Evolutionary conservation across 2,888 invertebrate species (phyloP), one percentile per base, ranked within the genome.

Genomic region (Pseudanteris insignis): DNA sequence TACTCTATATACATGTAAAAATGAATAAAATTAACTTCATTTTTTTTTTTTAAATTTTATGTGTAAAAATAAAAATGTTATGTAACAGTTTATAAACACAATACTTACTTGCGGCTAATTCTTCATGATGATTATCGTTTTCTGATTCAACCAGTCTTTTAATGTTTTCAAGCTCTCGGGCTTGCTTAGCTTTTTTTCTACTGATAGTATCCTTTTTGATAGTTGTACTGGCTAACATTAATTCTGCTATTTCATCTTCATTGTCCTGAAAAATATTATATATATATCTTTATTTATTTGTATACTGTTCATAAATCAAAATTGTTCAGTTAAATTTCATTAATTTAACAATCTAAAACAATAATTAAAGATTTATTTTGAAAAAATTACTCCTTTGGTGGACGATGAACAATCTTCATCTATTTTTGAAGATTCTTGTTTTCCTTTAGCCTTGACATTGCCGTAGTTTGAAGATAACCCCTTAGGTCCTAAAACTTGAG

Each of bases 151-250:
- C 71, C 66, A 85, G 75, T 18, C 82, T 74, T 61, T 84, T 78
- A 63, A 83, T 83, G 46, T 83, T 82, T 66, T 83, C 81, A 63
- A 82, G 79, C 67, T 85, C 84, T 64, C 81, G 79, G 28, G 81
- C 80, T 63, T 83, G 76, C 67, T 84, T 84, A 2, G 82, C 81
- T 64, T 81, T 82, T 57, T 83, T 84, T 46, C 83, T 82, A 50
- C 68, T 77, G 7, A 73, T 41, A 69, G 72, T 63, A 72, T 77
- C 63, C 74, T 80, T 65, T 69, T 81, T 83, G 26, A 83, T 81
- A 11, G 83, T 83, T 0, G 82, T 81, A 70, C 83, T 83, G 8
- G 86, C 85, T 37, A 83, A 76, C 84, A 86, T 84, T 43, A 86
- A 74, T 33, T 84, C 83, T 53, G 84, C 84, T 40, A 86, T 82